Conservation (phyloP, 2,797 vertebrate genomes). For the Lacerta bilineata region DNA sequence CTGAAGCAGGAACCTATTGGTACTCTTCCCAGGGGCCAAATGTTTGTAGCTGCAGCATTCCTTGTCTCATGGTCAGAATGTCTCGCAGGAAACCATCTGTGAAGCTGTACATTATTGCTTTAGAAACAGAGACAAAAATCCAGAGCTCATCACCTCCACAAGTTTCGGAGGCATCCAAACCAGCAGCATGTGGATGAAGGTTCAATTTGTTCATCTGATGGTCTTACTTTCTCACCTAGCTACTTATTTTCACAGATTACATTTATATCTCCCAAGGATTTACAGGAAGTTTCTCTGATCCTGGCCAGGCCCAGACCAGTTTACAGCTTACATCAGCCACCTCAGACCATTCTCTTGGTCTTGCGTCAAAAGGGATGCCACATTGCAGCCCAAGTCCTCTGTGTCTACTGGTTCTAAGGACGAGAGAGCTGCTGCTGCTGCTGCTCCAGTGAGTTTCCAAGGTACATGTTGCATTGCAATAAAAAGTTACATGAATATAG, state of each 20-base stretch:
- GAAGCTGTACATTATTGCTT: not conserved
- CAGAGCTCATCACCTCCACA: too few species aligned
- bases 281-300: not conserved
- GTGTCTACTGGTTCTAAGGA: not conserved
- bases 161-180: not conserved
- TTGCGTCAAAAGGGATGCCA: not conserved
- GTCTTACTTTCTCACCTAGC: not conserved
- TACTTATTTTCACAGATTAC: not conserved
- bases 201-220: not conserved
- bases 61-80: not conserved
- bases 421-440: not conserved
- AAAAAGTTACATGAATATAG: too few species aligned
- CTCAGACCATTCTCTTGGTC: not conserved
- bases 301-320: not conserved
- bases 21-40: not conserved
- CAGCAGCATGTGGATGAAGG: not conserved
- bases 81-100: not conserved
- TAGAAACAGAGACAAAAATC: not conserved
- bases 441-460: not conserved
- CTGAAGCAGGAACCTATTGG: not conserved
- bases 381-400: not conserved
- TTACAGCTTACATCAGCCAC: not conserved
- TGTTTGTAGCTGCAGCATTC: not conserved
- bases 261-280: not conserved
- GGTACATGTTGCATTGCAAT: not conserved